These are phyloP conservation scores for Hydrozoanthus tunicans DNA, from an alignment of 64 coral and sea anemone genomes.

Conservation along the genomic window DNA sequence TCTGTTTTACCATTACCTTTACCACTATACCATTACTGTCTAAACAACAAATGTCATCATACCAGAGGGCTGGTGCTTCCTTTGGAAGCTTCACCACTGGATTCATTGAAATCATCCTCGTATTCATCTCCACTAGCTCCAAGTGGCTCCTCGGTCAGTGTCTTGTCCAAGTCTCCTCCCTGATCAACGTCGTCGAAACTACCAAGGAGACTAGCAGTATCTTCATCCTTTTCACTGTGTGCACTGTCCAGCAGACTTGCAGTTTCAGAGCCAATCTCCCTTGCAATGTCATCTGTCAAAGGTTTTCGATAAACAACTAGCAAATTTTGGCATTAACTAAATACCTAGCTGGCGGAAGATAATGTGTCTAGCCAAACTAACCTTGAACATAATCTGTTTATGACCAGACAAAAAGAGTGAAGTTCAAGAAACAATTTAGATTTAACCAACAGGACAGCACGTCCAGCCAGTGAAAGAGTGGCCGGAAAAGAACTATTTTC, in stretches of 20 bases:
- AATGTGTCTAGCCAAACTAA: no score
- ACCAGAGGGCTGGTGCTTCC: background rate
- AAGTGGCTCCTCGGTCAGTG: conserved; percentile 57
- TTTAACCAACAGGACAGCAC: no score
- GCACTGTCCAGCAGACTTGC: conserved; percentile 66
- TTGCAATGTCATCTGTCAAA: conserved; percentile 49
- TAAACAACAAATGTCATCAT: conserved; percentile 11
- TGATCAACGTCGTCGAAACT: conserved; percentile 54
- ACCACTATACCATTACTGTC: background rate
- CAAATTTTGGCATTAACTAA: no score
- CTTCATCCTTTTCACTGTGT: conserved; percentile 39
- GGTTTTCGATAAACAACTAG: background rate
- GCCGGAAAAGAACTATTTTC: no score
- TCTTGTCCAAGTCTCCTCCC: conserved; percentile 58
- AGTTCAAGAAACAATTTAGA: no score
- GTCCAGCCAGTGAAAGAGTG: no score
- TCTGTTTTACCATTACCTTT: background rate
- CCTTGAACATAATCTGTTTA: no score
- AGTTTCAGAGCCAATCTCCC: conserved; percentile 65
- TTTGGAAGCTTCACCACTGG: conserved; percentile 4
- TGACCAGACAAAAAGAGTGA: no score
- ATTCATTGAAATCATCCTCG: conserved; percentile 79
- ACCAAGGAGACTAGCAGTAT: conserved; percentile 64
- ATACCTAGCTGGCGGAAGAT: no score
- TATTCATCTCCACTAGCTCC: conserved; percentile 50